Percentiles rank a stretch among this genome's conserved stretches.
phyloP scores from a whole-genome alignment of 2,888 invertebrate species.

The Apantesis nais region DNA sequence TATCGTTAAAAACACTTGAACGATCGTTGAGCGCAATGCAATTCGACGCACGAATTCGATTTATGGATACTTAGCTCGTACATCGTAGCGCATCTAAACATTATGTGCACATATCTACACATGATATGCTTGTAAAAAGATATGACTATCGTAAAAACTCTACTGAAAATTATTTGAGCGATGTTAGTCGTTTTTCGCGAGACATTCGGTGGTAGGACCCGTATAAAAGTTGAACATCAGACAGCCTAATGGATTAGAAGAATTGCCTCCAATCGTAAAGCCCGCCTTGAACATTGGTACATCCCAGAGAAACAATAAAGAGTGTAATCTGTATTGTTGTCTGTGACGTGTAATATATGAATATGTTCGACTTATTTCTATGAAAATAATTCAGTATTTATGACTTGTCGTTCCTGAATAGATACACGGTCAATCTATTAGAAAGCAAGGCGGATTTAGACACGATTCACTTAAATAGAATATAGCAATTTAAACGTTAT shows the following conservation, averaged over 20 bases:
- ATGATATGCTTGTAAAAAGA: slow-evolving; percentile 84
- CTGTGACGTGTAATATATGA: slow-evolving; percentile 58
- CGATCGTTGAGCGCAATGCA: slow-evolving; percentile 51
- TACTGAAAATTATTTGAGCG: slow-evolving; percentile 84
- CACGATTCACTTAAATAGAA: slow-evolving; percentile 4
- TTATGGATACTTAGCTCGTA: slow-evolving; percentile 76
- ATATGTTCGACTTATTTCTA: slow-evolving; percentile 49
- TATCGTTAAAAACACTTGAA: slow-evolving; percentile 21
- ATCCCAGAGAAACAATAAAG: slow-evolving; percentile 71
- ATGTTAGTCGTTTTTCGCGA: slow-evolving; percentile 80
- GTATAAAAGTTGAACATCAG: slow-evolving; percentile 83
- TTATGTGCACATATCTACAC: slow-evolving; percentile 80
- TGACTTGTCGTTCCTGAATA: slow-evolving; percentile 47
- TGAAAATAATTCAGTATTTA: slow-evolving; percentile 52
- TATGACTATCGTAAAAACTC: slow-evolving; percentile 83
- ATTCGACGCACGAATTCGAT: slow-evolving; percentile 81
- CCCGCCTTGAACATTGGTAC: slow-evolving; percentile 67
- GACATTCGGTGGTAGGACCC: slow-evolving; percentile 81
- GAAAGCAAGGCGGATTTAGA: not conserved
- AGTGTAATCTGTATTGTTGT: slow-evolving; percentile 66
- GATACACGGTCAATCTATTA: slow-evolving; percentile 10
- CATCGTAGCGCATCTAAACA: slow-evolving; percentile 74
- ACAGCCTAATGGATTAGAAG: slow-evolving; percentile 84
- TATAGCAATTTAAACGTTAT: not conserved
- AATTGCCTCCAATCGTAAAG: slow-evolving; percentile 80